phyloP scores from a whole-genome alignment of 2,888 invertebrate species.

The Dilophus febrilis region DNA sequence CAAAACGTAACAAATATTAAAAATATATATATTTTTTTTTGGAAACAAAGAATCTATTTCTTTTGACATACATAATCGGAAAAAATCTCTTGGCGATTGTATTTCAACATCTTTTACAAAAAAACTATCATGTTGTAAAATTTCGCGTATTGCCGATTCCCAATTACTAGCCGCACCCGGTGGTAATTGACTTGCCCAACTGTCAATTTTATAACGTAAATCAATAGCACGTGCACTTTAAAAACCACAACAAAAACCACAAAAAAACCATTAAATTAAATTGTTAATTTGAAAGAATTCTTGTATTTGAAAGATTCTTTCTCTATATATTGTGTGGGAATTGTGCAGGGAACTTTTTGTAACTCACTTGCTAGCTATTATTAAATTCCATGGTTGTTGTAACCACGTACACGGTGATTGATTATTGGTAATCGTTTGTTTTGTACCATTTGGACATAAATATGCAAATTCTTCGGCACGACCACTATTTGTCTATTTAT shows the following conservation, averaged over 20 bases:
- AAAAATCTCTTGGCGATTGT: slow-evolving; percentile 9
- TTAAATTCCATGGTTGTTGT: slow-evolving; percentile 41
- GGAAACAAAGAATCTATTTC: neutral
- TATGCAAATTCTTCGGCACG: slow-evolving; percentile 15
- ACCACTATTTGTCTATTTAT: slow-evolving; percentile 6
- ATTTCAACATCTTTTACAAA: slow-evolving; percentile 4
- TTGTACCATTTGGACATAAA: slow-evolving; percentile 22
- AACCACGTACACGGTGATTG: slow-evolving; percentile 40
- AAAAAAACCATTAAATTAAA: neutral
- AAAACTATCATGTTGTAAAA: slow-evolving; percentile 10
- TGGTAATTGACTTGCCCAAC: slow-evolving; percentile 11
- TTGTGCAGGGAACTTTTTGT: too few species aligned
- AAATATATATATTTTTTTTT: neutral
- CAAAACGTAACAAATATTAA: neutral
- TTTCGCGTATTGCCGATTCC: slow-evolving; percentile 14
- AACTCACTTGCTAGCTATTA: slow-evolving; percentile 24
- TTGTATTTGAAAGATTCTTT: too few species aligned
- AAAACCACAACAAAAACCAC: neutral
- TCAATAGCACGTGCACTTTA: slow-evolving; percentile 12
- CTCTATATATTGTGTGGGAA: neutral
- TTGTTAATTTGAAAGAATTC: too few species aligned
- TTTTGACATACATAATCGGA: slow-evolving; percentile 6
- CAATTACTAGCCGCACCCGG: slow-evolving; percentile 6
- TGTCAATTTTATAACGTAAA: slow-evolving; percentile 12
- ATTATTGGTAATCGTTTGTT: slow-evolving; percentile 12